Evolutionary conservation across 64 coral and sea anemone species (phyloP), one percentile per base, ranked within the genome.

Genomic region (Stylophora pistillata): DNA sequence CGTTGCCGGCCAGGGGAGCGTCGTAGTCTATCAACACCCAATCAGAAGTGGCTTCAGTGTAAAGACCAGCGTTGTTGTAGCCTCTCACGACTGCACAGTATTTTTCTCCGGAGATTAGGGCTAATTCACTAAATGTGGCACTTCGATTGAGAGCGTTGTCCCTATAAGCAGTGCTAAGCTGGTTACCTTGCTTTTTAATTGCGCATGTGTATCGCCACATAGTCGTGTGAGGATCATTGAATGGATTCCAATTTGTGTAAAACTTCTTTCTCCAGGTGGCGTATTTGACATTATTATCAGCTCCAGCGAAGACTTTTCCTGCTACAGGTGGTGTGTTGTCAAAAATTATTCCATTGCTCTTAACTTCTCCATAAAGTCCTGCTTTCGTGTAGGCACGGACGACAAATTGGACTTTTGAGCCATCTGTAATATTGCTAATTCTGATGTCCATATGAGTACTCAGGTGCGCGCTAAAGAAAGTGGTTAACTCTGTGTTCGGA

Each of bases 51-150:
- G 88, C 78, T 41, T 94, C 78, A 54, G 85, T 72, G 72, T 55
- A 76, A 25, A 98, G 73, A 29, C 86, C 89, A 34, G 95, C 95
- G 29, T 88, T 85, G 57, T 98, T 98, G 63, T 94, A 94, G 56
- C 95, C 89, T 86, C 89, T 91, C 27, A 98, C 89, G 13, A 94
- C 78, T 68, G 89, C 95, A 60, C 95, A 98, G 54, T 98, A 98
- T 23, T 74, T 53, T 61, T 91, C 74, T 34, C 88, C 92, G 11
- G 89, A 92, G 5, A 91, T 88, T 54, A 98, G 53, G 26, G 88
- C 94, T 17, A 94, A 70, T 17, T 86, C 91, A 10, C 64, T 75
- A 53, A 68, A 66, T 10, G 73, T 86, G 58, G 28, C 64, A 66
- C 72, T 57, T 20, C 85, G 89, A 53, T 74, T 94, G 3, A 91